These are phyloP conservation scores for Latrodectus hesperus DNA, from an alignment of 2,888 invertebrate species.

Conservation along the genomic window DNA sequence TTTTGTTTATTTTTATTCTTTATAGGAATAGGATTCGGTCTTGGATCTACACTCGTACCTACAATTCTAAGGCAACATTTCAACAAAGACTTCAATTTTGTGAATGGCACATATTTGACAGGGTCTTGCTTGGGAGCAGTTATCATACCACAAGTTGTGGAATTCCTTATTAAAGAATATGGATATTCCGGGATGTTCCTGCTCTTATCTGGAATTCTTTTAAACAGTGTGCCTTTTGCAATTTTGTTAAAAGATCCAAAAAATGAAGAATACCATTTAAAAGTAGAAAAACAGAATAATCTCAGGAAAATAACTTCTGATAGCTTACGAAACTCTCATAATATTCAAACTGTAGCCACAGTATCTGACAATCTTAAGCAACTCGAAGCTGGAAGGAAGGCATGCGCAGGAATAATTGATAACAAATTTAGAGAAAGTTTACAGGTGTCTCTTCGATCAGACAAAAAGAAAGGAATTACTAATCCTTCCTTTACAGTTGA, in stretches of 20 bases:
- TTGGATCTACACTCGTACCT: background rate
- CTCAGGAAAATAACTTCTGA: no score
- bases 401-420: no score
- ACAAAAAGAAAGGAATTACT: no score
- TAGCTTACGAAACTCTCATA: no score
- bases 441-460: no score
- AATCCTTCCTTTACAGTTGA: no score
- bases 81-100: background rate
- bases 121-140: background rate
- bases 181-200: background rate
- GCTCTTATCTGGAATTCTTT: background rate
- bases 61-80: slow-evolving; percentile 5
- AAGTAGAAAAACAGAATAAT: no score
- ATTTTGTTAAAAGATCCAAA: background rate
- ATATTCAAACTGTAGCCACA: no score
- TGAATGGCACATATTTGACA: background rate
- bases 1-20: background rate
- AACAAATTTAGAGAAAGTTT: no score
- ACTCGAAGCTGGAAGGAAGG: no score
- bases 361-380: no score
- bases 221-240: background rate
- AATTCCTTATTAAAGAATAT: background rate
- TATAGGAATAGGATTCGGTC: background rate
- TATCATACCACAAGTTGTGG: background rate
- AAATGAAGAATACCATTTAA: background rate